Percentiles rank a stretch among this genome's conserved stretches.
Evolutionary conservation across 2,888 invertebrate genomes (phyloP).

Genomic region (Cheilosia variabilis): DNA sequence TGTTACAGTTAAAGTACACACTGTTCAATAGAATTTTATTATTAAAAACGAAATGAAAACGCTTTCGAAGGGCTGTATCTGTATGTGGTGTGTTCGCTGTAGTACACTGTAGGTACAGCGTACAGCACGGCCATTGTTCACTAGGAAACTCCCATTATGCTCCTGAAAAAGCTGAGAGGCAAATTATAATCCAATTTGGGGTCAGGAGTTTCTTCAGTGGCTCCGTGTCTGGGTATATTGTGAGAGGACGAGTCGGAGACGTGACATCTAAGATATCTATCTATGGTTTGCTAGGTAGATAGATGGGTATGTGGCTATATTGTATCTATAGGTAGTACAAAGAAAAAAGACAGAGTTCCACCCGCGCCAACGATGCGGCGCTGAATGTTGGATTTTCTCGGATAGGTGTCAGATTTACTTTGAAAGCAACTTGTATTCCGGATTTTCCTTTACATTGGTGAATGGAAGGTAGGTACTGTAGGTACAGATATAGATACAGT

Average conservation of each 20-base stretch:
- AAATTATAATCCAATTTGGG: constrained; percentile 77
- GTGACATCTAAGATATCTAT: constrained; percentile 37
- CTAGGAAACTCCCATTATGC: constrained; percentile 60
- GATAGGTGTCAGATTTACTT: constrained; percentile 68
- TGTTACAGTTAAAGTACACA: constrained; percentile 69
- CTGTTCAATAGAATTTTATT: constrained; percentile 68
- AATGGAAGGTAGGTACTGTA: neutral
- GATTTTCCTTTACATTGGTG: constrained; percentile 14
- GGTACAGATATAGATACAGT: neutral
- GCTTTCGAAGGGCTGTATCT: constrained; percentile 34
- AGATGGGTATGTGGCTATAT: neutral
- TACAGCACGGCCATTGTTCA: constrained; percentile 56
- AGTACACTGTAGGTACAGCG: neutral
- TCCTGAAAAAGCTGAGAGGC: constrained; percentile 63
- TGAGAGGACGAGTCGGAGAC: constrained; percentile 42
- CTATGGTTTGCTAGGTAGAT: constrained; percentile 16
- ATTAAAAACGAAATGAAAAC: constrained; percentile 59
- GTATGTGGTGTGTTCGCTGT: neutral
- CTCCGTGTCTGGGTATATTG: constrained; percentile 25
- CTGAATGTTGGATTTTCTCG: constrained; percentile 36
- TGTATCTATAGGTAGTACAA: neutral
- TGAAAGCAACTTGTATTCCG: constrained; percentile 29
- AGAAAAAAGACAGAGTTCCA: neutral
- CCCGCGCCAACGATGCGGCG: constrained; percentile 61
- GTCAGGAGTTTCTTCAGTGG: constrained; percentile 75